These are phyloP conservation scores for Trachelus troglodyta DNA, from an alignment of 2,888 invertebrate genomes.

Conservation along the genomic window DNA sequence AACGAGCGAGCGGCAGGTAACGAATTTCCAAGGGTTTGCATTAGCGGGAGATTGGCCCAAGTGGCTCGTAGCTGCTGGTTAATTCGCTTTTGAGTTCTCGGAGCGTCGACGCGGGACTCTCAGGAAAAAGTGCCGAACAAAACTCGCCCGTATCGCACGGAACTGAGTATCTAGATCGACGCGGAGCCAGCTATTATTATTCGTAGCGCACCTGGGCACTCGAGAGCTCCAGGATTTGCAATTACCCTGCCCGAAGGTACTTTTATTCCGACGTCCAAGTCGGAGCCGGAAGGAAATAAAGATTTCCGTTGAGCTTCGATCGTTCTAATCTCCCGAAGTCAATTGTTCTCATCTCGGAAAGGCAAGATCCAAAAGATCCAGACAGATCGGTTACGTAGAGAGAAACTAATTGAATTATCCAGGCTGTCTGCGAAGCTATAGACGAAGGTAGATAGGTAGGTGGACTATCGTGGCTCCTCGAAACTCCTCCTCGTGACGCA, in stretches of 20 bases:
- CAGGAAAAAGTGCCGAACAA: background rate
- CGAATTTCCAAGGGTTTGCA: background rate
- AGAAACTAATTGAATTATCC: conserved; percentile 31
- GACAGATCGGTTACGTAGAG: too few species aligned
- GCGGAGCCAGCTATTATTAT: conserved; percentile 7
- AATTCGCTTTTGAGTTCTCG: too few species aligned
- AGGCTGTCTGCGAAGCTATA: conserved; percentile 16
- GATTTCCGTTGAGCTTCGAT: conserved; percentile 47
- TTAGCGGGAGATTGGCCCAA: conserved; percentile 3
- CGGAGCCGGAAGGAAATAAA: conserved; percentile 37
- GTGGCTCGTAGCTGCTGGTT: background rate
- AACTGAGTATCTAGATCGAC: conserved; percentile 6
- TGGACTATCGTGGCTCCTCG: too few species aligned
- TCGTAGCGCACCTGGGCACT: conserved; percentile 56
- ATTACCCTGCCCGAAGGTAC: conserved; percentile 42
- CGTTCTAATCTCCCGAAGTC: background rate
- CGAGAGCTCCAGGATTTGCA: conserved; percentile 55
- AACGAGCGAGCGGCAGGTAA: background rate
- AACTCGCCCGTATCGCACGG: conserved; percentile 8
- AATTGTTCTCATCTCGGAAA: too few species aligned
- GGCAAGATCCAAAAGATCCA: too few species aligned
- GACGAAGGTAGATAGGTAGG: too few species aligned
- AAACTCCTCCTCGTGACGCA: too few species aligned
- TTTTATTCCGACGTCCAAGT: conserved; percentile 39
- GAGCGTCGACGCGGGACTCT: background rate